Percentiles rank a stretch among this genome's conserved stretches.
Evolutionary conservation across 2,797 vertebrate genomes (phyloP).

Genomic region (Acridotheres tristis): DNA sequence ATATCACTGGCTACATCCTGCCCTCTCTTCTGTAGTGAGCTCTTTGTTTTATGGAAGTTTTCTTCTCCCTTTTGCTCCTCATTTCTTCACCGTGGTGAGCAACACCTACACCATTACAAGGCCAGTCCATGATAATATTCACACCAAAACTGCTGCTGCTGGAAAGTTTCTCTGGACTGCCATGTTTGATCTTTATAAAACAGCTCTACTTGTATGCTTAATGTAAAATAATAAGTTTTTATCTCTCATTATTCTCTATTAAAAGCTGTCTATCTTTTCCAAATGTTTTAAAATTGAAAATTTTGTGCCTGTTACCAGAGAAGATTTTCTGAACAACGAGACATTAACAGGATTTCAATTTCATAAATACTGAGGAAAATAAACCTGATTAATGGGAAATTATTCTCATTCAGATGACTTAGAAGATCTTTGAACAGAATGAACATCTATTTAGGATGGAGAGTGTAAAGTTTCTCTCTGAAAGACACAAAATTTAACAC

Average conservation of each 20-base stretch:
- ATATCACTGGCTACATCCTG: background rate
- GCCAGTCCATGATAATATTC: background rate
- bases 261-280: background rate
- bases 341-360: background rate
- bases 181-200: background rate
- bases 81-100: background rate
- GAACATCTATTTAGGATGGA: background rate
- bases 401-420: background rate
- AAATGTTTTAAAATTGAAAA: background rate
- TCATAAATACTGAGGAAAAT: background rate
- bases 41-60: background rate
- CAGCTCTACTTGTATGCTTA: background rate
- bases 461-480: background rate
- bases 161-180: background rate
- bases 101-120: background rate
- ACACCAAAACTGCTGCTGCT: background rate
- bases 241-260: background rate
- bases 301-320: background rate
- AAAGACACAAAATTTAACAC: background rate
- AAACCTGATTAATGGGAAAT: background rate
- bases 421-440: background rate
- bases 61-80: background rate
- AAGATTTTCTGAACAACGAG: background rate
- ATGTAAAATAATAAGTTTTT: background rate
- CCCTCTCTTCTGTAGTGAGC: background rate